Evolutionary conservation across 2,797 vertebrate genomes (phyloP), one percentile per base, ranked within the genome.

Genomic region (Limnodromus scolopaceus): DNA sequence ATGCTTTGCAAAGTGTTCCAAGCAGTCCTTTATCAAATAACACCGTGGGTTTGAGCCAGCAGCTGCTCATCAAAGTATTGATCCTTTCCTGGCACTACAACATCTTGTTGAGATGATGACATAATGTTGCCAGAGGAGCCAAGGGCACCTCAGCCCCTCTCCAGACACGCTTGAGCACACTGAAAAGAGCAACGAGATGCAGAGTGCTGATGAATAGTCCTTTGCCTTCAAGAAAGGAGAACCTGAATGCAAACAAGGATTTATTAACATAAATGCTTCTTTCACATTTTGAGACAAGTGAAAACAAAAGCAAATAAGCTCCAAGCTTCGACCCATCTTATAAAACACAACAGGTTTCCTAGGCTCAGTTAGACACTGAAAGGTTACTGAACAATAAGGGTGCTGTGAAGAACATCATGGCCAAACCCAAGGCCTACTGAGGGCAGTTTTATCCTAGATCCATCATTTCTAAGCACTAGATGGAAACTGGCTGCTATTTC

Each of bases 21-120:
- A 92, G 74, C 38, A 30, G 63, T 83, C 72, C 69, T 92, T 93
- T 89, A 86, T 79, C 77, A 82, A 88, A 84, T 63, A 84, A 64
- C 38, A 87, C 36, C 0, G 1, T n/a, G 53, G 60, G 39, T 94
- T 93, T 82, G 77, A 95, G 88, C 64, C 74, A 90, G 78, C 68
- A 87, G 32, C 48, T 93, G 36, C 86, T 89, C 83, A 82, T 87
- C 70, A 79, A 92, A 79, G 55, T 89, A 96, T 77, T 60, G 95
- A 95, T 96, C 88, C 78, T 92, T 92, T 89, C 51, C 55, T 86
- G 85, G 94, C 83, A 39, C 61, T 83, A 69, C 32, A 89, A 49
- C 7, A 49, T 49, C 93, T 88, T 89, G 58, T 48, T 92, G 84
- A 84, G 78, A 74, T 48, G 64, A 92, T 60, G 83, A 81, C 58